Evolutionary conservation across 2,888 invertebrate species (phyloP).

Genomic region (Sphaeridia pumilis): DNA sequence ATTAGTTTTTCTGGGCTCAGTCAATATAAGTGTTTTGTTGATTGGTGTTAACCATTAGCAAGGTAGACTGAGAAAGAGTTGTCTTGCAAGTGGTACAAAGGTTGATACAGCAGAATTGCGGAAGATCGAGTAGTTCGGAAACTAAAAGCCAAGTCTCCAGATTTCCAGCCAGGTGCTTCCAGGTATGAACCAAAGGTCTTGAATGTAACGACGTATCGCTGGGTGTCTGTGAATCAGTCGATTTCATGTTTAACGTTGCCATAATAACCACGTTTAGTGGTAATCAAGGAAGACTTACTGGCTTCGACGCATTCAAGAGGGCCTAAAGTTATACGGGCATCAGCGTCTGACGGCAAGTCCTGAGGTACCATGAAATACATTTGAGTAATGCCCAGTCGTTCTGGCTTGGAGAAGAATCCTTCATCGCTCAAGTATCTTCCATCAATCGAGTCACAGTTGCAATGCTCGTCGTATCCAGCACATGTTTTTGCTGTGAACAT

Average conservation of each 20-base stretch:
- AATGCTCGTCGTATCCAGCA: slow-evolving; percentile 52
- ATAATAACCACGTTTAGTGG: background rate
- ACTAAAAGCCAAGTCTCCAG: slow-evolving; percentile 83
- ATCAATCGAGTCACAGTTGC: slow-evolving; percentile 76
- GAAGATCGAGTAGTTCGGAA: slow-evolving; percentile 83
- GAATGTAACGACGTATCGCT: slow-evolving; percentile 84
- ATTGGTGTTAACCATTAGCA: slow-evolving; percentile 47
- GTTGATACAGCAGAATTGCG: slow-evolving; percentile 80
- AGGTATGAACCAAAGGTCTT: slow-evolving; percentile 85
- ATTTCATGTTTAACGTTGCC: background rate
- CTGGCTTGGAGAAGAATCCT: slow-evolving; percentile 66
- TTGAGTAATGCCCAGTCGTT: slow-evolving; percentile 75
- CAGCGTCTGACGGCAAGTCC: slow-evolving; percentile 66
- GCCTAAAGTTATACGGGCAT: slow-evolving; percentile 76
- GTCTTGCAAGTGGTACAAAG: slow-evolving; percentile 74
- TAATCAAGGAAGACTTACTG: slow-evolving; percentile 50
- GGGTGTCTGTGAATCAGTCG: slow-evolving; percentile 55
- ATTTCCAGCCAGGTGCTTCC: slow-evolving; percentile 85
- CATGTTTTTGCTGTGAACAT: slow-evolving; percentile 48
- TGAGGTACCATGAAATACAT: slow-evolving; percentile 82
- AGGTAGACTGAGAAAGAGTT: slow-evolving; percentile 86
- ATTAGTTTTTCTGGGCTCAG: background rate
- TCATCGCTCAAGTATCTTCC: slow-evolving; percentile 82
- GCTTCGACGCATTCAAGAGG: slow-evolving; percentile 89
- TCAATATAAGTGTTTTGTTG: background rate